phyloP scores from a whole-genome alignment of 2,113 vertebrate species.

The Oryzias curvinotus region DNA sequence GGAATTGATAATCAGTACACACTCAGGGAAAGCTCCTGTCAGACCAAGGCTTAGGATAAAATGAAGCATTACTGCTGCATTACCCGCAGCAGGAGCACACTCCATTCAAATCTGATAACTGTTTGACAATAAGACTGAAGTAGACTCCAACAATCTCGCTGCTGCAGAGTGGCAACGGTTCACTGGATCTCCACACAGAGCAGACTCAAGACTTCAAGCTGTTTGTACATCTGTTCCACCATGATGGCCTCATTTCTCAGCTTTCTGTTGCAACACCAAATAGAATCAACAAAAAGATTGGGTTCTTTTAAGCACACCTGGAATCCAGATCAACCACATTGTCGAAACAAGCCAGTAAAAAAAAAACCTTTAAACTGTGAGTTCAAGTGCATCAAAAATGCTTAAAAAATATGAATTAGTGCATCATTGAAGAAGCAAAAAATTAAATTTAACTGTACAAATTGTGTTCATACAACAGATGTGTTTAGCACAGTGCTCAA shows the following conservation, averaged over 20 bases:
- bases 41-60: conserved; percentile 31
- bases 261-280: background rate
- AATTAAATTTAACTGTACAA: no score
- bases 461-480: background rate
- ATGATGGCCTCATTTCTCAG: background rate
- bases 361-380: no score
- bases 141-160: background rate
- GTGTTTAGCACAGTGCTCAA: background rate
- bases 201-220: background rate
- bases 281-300: no score
- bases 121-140: conserved; percentile 7
- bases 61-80: conserved; percentile 30
- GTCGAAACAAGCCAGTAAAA: no score
- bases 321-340: no score
- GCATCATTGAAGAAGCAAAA: no score
- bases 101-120: background rate
- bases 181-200: conserved; percentile 2
- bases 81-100: background rate
- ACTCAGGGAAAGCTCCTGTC: conserved; percentile 29
- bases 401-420: no score
- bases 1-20: conserved; percentile 52
- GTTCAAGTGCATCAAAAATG: no score
- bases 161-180: background rate
- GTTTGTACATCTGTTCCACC: background rate
- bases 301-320: no score